A percentile compares a stretch with the other conserved stretches of the same genome.
Evolutionary conservation across 2,888 invertebrate species (phyloP).

Genomic region (Drosophila fulvimacula): DNA sequence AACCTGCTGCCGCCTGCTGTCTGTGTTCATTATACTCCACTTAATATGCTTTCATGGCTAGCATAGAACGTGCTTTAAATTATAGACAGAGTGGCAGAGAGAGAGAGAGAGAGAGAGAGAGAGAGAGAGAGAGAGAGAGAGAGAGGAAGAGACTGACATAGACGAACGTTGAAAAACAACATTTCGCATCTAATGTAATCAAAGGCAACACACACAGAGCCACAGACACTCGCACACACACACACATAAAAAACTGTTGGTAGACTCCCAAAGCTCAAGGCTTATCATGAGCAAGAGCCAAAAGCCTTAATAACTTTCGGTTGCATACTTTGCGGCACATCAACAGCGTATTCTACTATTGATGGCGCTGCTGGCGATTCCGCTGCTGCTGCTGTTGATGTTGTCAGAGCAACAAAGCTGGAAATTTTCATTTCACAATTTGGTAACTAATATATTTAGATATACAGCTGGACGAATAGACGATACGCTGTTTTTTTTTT

Average conservation of each 20-base stretch:
- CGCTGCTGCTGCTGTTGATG: background rate
- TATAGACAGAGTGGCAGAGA: background rate
- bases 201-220: conserved; percentile 9
- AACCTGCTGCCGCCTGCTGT: background rate
- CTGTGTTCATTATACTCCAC: background rate
- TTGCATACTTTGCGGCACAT: conserved; percentile 40
- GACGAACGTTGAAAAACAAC: conserved; percentile 3
- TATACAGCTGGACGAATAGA: background rate
- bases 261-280: conserved; percentile 22
- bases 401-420: conserved; percentile 3
- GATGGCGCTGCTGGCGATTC: conserved; percentile 3
- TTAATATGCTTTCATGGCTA: conserved; percentile 5
- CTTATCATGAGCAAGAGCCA: conserved; percentile 39
- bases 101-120: background rate
- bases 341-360: conserved; percentile 12
- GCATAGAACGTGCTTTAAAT: background rate
- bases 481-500: no score
- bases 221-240: background rate
- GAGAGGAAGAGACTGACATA: background rate
- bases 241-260: conserved; percentile 14
- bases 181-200: conserved; percentile 28
- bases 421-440: conserved; percentile 3
- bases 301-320: conserved; percentile 59
- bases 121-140: background rate
- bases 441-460: background rate